Evolutionary conservation across 2,113 vertebrate species (phyloP).

Genomic region (Alligator sinensis): DNA sequence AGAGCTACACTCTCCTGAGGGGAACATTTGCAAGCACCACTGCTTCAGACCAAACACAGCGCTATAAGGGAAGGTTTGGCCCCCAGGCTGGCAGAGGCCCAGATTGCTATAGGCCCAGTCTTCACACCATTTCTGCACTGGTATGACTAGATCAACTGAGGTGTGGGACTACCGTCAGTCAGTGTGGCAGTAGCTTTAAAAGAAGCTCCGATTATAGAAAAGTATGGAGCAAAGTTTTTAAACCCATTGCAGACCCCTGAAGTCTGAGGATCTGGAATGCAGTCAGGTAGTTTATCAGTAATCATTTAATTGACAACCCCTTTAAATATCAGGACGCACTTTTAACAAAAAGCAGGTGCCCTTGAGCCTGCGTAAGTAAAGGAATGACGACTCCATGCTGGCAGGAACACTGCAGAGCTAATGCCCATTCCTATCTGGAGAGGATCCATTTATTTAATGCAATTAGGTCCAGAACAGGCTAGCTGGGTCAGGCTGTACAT

Average conservation of each 20-base stretch:
- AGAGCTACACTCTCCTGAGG: background rate
- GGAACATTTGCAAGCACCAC: background rate
- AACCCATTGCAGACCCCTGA: background rate
- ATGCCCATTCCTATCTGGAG: background rate
- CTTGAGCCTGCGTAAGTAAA: rapidly evolving
- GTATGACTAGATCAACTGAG: background rate
- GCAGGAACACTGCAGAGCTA: background rate
- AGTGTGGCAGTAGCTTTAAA: no score
- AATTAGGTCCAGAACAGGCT: constrained; percentile 46
- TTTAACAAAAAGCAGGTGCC: background rate
- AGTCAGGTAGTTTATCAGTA: background rate
- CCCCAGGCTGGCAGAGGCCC: background rate
- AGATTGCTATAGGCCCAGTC: no score
- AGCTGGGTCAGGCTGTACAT: constrained; percentile 16
- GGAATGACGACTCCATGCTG: background rate
- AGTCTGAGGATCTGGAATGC: background rate
- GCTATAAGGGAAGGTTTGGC: rapidly evolving
- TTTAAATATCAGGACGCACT: background rate
- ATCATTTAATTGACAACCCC: background rate
- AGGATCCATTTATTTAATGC: constrained; percentile 30
- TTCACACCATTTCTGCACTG: background rate
- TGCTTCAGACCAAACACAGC: background rate
- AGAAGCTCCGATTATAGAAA: no score
- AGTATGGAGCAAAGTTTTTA: no score
- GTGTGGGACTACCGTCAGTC: background rate